Conservation (phyloP, 2,888 invertebrate genomes). For the Drosophila acutilabella region DNA sequence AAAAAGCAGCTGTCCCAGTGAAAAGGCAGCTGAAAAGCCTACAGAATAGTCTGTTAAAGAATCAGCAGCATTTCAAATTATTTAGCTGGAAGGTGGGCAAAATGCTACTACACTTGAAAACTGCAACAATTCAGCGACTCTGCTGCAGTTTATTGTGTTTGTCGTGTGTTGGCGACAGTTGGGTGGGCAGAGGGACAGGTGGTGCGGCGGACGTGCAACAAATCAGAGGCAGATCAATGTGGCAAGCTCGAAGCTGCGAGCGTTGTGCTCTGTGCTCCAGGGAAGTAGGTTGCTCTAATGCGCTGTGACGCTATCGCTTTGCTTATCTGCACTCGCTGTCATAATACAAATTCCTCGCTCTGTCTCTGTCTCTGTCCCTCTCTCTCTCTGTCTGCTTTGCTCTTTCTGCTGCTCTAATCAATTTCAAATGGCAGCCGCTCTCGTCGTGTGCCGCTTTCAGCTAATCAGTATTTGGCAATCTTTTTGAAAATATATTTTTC, state of each 20-base stretch:
- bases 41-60: background rate
- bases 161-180: constrained; percentile 20
- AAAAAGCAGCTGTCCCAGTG: constrained; percentile 2
- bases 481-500: constrained; percentile 76
- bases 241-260: background rate
- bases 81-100: constrained; percentile 45
- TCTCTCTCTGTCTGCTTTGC: background rate
- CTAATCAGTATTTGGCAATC: constrained; percentile 77
- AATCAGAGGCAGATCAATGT: constrained; percentile 46
- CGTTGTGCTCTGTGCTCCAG: background rate
- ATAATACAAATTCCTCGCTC: constrained; percentile 43
- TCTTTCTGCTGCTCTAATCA: constrained; percentile 63
- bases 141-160: constrained; percentile 10
- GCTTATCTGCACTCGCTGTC: constrained; percentile 62
- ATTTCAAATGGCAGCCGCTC: constrained; percentile 71
- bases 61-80: constrained; percentile 53
- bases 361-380: background rate
- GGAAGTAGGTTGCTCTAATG: constrained; percentile 54
- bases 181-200: background rate
- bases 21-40: background rate
- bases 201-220: background rate
- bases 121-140: constrained; percentile 44
- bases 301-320: constrained; percentile 57
- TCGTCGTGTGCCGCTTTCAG: constrained; percentile 59
- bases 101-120: constrained; percentile 53